A percentile compares a stretch with the other conserved stretches of the same genome.
Evolutionary conservation across 2,113 vertebrate species (phyloP).

Genomic region (Anolis carolinensis): DNA sequence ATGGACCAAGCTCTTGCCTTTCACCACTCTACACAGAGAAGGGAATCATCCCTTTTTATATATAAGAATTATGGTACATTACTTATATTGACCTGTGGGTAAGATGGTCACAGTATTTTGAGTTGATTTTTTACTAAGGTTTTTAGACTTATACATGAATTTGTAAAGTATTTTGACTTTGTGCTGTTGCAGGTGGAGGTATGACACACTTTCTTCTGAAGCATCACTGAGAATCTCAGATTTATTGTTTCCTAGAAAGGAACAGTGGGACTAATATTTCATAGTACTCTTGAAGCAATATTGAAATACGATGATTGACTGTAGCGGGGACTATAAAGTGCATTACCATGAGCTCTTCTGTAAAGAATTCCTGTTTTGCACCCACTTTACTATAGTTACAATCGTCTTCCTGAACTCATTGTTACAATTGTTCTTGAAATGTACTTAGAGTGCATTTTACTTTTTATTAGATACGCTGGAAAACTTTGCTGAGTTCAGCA

Average conservation of each 20-base stretch:
- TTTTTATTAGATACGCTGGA: constrained; percentile 46
- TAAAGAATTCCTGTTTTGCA: neutral
- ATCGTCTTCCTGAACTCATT: constrained; percentile 36
- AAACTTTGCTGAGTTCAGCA: neutral
- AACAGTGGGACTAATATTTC: neutral
- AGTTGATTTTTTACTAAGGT: too few species aligned
- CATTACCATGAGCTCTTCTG: neutral
- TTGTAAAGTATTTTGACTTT: neutral
- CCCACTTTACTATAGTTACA: neutral
- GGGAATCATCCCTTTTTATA: too few species aligned
- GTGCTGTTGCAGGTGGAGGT: neutral
- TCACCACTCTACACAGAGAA: too few species aligned
- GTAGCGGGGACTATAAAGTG: neutral
- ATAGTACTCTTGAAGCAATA: neutral
- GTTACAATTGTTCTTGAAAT: neutral
- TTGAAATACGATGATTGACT: neutral
- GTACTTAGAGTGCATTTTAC: constrained; percentile 45
- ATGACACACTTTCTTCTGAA: neutral
- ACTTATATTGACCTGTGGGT: neutral
- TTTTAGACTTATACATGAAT: too few species aligned
- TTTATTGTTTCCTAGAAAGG: neutral
- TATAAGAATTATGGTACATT: too few species aligned
- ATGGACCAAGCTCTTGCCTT: too few species aligned
- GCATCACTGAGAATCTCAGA: neutral
- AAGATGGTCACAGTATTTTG: too few species aligned